Evolutionary conservation across 2,888 invertebrate genomes (phyloP).

Genomic region (Hipparchia semele): DNA sequence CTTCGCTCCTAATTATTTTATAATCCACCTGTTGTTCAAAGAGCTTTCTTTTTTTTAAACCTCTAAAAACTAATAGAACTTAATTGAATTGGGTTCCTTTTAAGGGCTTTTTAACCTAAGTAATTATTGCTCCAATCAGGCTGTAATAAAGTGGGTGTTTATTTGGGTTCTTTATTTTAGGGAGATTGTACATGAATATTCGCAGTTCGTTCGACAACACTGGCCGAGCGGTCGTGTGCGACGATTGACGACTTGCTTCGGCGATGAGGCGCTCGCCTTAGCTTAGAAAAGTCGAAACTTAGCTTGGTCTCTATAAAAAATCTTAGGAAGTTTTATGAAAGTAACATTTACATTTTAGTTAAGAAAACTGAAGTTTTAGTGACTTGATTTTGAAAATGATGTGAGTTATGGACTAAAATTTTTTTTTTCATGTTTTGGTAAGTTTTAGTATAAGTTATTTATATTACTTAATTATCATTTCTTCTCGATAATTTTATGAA

Average conservation of each 20-base stretch:
- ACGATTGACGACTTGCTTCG: not conserved
- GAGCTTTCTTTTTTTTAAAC: not conserved
- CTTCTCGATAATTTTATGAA: too few relatives aligned
- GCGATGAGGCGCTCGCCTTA: not conserved
- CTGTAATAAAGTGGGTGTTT: not conserved
- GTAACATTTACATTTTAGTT: not conserved
- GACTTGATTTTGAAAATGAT: not conserved
- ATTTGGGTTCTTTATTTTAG: not conserved
- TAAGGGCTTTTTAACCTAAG: not conserved
- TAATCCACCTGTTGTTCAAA: not conserved
- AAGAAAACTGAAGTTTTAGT: not conserved
- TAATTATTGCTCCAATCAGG: not conserved
- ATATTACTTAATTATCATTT: too few relatives aligned
- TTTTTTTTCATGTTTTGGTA: not conserved
- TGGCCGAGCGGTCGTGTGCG: slow-evolving; percentile 8
- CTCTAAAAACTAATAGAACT: not conserved
- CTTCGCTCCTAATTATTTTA: too few relatives aligned
- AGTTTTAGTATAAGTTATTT: not conserved
- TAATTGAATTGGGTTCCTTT: not conserved
- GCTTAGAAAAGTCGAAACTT: not conserved
- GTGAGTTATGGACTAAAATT: not conserved
- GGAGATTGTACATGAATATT: slow-evolving; percentile 14
- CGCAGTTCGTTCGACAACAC: slow-evolving; percentile 10
- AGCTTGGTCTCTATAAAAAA: not conserved
- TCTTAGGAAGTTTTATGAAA: not conserved